Evolutionary conservation across 1,140 invertebrate species (phyloP).

Genomic region (Hypothenemus hampei): DNA sequence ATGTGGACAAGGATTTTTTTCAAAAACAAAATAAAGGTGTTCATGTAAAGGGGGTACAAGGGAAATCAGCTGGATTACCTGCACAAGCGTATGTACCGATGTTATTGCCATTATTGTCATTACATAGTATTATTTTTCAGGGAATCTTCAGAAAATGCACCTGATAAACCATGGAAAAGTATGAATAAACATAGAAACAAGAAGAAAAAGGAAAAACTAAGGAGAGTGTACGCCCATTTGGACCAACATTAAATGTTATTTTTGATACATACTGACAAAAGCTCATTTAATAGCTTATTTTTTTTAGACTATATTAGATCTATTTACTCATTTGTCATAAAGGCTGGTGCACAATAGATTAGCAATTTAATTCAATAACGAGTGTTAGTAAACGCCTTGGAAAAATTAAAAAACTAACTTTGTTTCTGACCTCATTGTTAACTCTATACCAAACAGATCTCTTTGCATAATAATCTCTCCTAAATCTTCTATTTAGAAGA

Average conservation of each 20-base stretch:
- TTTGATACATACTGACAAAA: too few species aligned
- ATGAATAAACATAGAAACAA: slow-evolving; percentile 72
- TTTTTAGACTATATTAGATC: too few species aligned
- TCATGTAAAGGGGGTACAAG: slow-evolving; percentile 49
- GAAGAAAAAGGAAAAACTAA: slow-evolving; percentile 82
- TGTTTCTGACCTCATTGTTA: too few species aligned
- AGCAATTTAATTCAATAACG: too few species aligned
- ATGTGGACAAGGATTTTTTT: slow-evolving; percentile 60
- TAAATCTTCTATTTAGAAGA: too few species aligned
- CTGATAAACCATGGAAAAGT: slow-evolving; percentile 76
- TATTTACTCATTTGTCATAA: too few species aligned
- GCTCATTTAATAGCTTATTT: too few species aligned
- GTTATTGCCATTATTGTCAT: background rate
- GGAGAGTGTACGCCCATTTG: slow-evolving; percentile 72
- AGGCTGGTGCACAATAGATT: too few species aligned
- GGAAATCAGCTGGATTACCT: slow-evolving; percentile 34
- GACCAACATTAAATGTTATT: slow-evolving; percentile 70
- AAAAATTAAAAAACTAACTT: too few species aligned
- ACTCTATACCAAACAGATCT: too few species aligned
- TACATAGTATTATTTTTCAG: slow-evolving; percentile 11
- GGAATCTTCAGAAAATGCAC: slow-evolving; percentile 2
- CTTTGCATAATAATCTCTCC: too few species aligned
- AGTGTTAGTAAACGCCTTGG: too few species aligned
- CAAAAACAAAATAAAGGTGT: slow-evolving; percentile 40
- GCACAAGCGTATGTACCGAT: slow-evolving; percentile 8